A percentile compares a stretch with the other conserved stretches of the same genome.
Conservation (phyloP, 2,888 invertebrate genomes). For the Ophion slaviceki region DNA sequence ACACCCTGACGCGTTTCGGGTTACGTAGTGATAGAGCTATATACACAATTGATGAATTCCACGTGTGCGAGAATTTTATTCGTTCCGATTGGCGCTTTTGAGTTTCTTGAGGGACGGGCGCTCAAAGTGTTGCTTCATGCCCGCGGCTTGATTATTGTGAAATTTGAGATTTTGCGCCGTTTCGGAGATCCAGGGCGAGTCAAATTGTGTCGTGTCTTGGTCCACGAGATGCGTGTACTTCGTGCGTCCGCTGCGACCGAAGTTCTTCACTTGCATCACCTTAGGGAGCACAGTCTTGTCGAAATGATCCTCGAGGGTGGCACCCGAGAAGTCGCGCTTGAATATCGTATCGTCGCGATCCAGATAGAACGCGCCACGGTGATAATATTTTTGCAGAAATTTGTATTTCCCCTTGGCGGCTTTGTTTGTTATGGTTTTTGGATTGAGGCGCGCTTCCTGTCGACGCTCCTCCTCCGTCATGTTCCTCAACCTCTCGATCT, state of each 20-base stretch:
- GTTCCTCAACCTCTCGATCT: constrained; percentile 95
- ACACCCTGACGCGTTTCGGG: neutral
- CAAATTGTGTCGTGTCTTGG: constrained; percentile 99
- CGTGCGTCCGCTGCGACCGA: constrained; percentile 98
- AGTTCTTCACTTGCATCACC: constrained; percentile 99
- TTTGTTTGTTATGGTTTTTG: constrained; percentile 96
- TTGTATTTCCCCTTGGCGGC: constrained; percentile 99
- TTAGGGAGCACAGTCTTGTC: constrained; percentile 99
- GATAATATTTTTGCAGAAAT: constrained; percentile 99
- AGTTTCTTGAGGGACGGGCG: constrained; percentile 90
- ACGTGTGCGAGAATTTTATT: neutral
- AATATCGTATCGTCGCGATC: constrained; percentile 96
- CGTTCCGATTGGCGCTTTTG: constrained; percentile 70
- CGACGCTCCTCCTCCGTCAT: constrained; percentile 99
- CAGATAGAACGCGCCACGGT: constrained; percentile 99
- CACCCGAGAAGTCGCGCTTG: constrained; percentile 96
- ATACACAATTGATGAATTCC: neutral
- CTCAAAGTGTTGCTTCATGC: constrained; percentile 96
- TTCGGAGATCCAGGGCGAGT: constrained; percentile 98
- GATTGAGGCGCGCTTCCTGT: constrained; percentile 94
- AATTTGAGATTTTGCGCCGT: constrained; percentile 95
- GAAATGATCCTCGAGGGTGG: constrained; percentile 99
- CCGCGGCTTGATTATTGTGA: constrained; percentile 94
- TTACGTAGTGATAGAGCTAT: neutral
- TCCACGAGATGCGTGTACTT: constrained; percentile 99